A percentile compares a stretch with the other conserved stretches of the same genome.
Conservation (phyloP, 1,140 invertebrate species). For the Temnothorax nylanderi region DNA sequence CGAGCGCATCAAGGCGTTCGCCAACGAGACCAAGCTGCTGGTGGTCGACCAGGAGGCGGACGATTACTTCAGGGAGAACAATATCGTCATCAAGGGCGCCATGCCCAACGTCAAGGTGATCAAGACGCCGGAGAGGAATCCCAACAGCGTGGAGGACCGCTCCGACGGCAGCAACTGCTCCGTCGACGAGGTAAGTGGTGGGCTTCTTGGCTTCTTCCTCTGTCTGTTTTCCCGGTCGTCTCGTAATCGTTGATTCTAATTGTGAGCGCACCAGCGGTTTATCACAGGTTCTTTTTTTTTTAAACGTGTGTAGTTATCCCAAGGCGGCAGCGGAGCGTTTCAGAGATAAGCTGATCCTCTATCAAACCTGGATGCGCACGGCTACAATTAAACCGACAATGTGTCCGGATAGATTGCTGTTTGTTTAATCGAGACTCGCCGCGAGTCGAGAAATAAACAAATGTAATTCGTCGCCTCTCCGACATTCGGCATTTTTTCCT, state of each 20-base stretch:
- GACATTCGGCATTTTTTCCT: not conserved
- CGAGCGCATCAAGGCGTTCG: conserved; percentile 95
- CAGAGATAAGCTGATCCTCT: too few relatives aligned
- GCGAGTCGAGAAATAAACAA: not conserved
- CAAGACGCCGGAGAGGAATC: conserved; percentile 84
- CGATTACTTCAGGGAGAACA: conserved; percentile 90
- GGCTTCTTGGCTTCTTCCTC: not conserved
- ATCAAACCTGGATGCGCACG: too few relatives aligned
- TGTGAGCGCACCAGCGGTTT: too few relatives aligned
- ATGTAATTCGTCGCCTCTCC: not conserved
- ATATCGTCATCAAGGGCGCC: conserved; percentile 88
- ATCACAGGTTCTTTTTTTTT: too few relatives aligned
- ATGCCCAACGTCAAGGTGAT: conserved; percentile 87
- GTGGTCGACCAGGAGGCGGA: conserved; percentile 94
- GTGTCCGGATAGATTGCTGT: not conserved
- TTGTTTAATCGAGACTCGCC: not conserved
- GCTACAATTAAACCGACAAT: too few relatives aligned
- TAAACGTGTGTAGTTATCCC: too few relatives aligned
- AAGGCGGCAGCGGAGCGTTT: too few relatives aligned
- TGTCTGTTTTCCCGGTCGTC: too few relatives aligned
- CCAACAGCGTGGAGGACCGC: conserved; percentile 77
- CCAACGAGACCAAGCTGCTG: conserved; percentile 95
- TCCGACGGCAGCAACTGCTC: conserved; percentile 75
- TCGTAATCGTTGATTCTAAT: too few relatives aligned
- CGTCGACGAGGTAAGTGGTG: conserved; percentile 77